Base-by-base conservation (phyloP, 1,140 invertebrate genomes). In the Mizuhopecten yessoensis region DNA sequence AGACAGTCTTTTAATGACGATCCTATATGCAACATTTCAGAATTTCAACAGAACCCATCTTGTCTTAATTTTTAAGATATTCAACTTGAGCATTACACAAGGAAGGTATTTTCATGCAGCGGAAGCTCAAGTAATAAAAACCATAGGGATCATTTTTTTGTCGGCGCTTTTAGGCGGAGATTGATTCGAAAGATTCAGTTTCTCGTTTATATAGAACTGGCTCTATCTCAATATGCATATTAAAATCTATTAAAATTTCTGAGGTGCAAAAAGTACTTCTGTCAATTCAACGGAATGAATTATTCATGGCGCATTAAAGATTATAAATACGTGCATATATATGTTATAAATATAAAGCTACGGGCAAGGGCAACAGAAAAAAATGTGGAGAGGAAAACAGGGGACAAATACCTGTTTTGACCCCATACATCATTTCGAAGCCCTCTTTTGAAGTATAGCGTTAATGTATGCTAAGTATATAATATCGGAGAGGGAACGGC, bases 241-340 rank as follows among this genome's bases (percentile, higher is more conserved):
- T 75, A 75, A 75, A 75, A 75, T 75, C 57, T 75, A 75, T 75
- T 75, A 75, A 75, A 75, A 75, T 75, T 75, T 75, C 57, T 75
- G 57, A 75, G 57, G 57, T 75, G 57, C 57, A 75, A 75, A 75
- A 75, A 75, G 2, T 75, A 75, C 57, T 75, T 75, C 57, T 75
- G 57, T 75, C 57, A 75, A 75, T 7, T 29, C 0, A 29, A 29
- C n/a, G 1, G 23, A n/a, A 75, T 75, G 57, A 75, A 75, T 75
- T 75, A 75, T 75, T 75, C 57, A 75, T 75, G 17, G 17, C 23
- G n/a, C 57, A 75, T 75, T 75, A 75, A 75, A n/a, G 57, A 75
- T n/a, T 75, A 75, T 75, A 75, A 29, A 75, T 75, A 17, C 57
- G 57, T 75, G 57, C 57, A 75, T 75, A 29, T 75, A 75, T 29